Percentiles rank a stretch among this genome's conserved stretches.
Evolutionary conservation across 2,888 invertebrate genomes (phyloP).

Genomic region (Pterostichus niger): DNA sequence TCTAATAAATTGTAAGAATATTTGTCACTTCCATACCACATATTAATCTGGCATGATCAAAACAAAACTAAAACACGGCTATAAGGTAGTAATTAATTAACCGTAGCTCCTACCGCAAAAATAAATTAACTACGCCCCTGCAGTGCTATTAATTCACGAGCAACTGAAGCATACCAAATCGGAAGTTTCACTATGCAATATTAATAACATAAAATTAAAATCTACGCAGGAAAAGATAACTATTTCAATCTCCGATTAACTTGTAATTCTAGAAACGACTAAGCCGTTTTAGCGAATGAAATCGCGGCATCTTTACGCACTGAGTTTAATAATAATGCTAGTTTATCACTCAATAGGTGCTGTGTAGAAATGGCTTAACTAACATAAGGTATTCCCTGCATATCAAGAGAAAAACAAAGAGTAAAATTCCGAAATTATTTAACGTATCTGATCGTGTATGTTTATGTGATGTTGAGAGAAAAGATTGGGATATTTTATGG

Average conservation of each 20-base stretch:
- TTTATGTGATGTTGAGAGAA: slow-evolving; percentile 13
- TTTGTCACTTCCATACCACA: slow-evolving; percentile 43
- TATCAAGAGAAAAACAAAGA: neutral
- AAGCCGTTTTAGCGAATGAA: neutral
- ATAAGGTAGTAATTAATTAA: slow-evolving; percentile 33
- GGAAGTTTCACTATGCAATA: slow-evolving; percentile 37
- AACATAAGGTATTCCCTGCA: neutral
- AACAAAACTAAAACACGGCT: slow-evolving; percentile 12
- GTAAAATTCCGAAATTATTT: slow-evolving; percentile 31
- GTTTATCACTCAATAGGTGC: slow-evolving; percentile 11
- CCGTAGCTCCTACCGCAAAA: slow-evolving; percentile 8
- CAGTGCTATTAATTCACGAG: neutral
- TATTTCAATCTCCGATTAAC: slow-evolving; percentile 18
- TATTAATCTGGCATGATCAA: slow-evolving; percentile 20
- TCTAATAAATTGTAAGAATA: slow-evolving; percentile 23
- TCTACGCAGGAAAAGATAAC: slow-evolving; percentile 1
- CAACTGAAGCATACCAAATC: slow-evolving; percentile 44
- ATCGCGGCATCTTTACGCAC: neutral
- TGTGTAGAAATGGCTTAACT: slow-evolving; percentile 25
- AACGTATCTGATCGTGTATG: slow-evolving; percentile 22
- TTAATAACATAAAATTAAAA: slow-evolving; percentile 56
- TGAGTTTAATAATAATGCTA: slow-evolving; percentile 19
- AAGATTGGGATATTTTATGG: slow-evolving; percentile 11
- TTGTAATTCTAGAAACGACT: slow-evolving; percentile 9
- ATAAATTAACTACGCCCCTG: slow-evolving; percentile 33